Conservation (phyloP, 2,797 vertebrate species). For the Melanotaenia pygmaea region DNA sequence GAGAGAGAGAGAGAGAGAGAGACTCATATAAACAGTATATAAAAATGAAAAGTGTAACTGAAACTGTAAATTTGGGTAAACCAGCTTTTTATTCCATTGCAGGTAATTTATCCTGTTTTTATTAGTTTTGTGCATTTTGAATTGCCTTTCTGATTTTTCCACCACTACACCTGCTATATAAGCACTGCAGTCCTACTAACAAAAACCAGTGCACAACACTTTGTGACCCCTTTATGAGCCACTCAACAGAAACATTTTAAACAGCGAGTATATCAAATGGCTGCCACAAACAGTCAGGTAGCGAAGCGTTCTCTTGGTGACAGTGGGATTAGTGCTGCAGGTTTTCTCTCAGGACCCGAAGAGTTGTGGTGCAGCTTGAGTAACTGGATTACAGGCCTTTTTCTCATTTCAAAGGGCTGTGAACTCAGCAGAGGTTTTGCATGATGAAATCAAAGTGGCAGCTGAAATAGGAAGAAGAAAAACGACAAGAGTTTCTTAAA, state of each 20-base stretch:
- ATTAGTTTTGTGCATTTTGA: constrained; percentile 10
- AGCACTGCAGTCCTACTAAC: constrained; percentile 27
- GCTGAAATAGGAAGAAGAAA: constrained; percentile 84
- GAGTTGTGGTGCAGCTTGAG: constrained; percentile 84
- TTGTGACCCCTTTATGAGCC: constrained; percentile 57
- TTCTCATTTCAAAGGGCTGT: constrained; percentile 96
- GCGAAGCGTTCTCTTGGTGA: constrained; percentile 61
- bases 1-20: too few species aligned
- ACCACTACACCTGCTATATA: constrained; percentile 27
- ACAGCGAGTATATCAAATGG: constrained; percentile 74
- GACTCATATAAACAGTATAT: background rate
- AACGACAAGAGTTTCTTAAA: constrained; percentile 84
- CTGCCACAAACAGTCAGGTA: constrained; percentile 79
- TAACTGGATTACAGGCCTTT: constrained; percentile 95
- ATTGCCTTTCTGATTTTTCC: constrained; percentile 37
- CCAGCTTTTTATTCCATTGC: constrained; percentile 16
- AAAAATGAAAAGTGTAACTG: background rate
- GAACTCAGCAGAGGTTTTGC: constrained; percentile 93
- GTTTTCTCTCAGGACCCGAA: constrained; percentile 85
- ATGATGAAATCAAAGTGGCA: constrained; percentile 99
- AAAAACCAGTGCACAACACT: constrained; percentile 50
- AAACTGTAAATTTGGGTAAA: background rate
- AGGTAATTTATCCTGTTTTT: constrained; percentile 5
- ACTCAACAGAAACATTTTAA: constrained; percentile 59
- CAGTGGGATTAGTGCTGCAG: constrained; percentile 78